Evolutionary conservation across 2,113 vertebrate species (phyloP).

Genomic region (Gasterosteus nipponicus): DNA sequence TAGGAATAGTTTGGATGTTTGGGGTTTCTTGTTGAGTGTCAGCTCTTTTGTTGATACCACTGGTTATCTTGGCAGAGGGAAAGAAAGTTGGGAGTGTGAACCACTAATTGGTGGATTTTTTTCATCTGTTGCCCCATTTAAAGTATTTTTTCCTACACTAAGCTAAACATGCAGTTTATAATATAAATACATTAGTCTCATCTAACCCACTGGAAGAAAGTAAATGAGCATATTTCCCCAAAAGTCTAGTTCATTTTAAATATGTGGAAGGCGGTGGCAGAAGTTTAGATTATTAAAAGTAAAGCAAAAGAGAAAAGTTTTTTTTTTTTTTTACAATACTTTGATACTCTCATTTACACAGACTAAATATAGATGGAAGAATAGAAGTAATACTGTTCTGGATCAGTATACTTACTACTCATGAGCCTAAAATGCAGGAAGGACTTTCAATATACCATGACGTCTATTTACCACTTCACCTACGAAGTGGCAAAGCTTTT

Average conservation of each 20-base stretch:
- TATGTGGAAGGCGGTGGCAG: not conserved
- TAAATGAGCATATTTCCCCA: not conserved
- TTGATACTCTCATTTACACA: not conserved
- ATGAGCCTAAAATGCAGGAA: not conserved
- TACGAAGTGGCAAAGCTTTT: not conserved
- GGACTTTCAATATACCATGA: conserved; percentile 27
- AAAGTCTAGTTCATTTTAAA: not conserved
- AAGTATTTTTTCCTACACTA: not conserved
- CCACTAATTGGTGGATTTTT: not conserved
- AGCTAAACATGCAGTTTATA: not conserved
- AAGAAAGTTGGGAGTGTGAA: not conserved
- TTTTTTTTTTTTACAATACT: conserved; percentile 11
- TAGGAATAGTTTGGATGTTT: not conserved
- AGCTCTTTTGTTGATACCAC: not conserved
- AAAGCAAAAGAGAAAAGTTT: not conserved
- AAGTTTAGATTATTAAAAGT: not conserved
- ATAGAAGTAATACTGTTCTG: not conserved
- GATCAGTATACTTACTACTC: not conserved
- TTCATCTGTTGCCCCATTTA: not conserved
- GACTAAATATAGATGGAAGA: not conserved
- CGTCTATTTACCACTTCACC: conserved; percentile 34
- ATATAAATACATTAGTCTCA: not conserved
- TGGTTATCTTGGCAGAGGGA: not conserved
- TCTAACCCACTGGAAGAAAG: not conserved
- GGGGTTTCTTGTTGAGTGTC: not conserved